Evolutionary conservation across 92 coral and sea anemone species (phyloP).

Genomic region (Parazoanthus swiftii): DNA sequence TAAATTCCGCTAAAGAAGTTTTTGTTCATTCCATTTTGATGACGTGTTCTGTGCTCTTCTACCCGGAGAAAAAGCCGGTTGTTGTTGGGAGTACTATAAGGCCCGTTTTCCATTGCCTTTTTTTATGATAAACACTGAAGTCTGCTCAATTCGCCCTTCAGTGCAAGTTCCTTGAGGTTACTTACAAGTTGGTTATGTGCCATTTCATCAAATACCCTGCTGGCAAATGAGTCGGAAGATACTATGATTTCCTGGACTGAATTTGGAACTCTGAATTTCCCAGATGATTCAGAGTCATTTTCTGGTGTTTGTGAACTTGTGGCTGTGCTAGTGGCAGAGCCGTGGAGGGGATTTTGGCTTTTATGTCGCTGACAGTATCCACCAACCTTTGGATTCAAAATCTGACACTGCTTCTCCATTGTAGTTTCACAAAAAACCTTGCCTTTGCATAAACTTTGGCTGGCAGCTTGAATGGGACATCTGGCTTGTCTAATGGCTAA

Average conservation of each 20-base stretch:
- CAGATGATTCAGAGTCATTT: background rate
- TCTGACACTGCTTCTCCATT: conserved; percentile 21
- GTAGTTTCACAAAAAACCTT: conserved; percentile 11
- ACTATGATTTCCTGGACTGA: background rate
- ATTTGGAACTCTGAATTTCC: too few relatives aligned
- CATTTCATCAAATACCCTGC: background rate
- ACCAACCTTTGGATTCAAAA: conserved; percentile 3
- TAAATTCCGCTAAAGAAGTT: too few relatives aligned
- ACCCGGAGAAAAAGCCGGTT: too few relatives aligned
- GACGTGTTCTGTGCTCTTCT: too few relatives aligned
- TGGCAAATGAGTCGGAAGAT: background rate
- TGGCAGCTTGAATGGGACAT: background rate
- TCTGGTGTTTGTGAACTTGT: background rate
- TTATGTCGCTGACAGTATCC: conserved; percentile 18
- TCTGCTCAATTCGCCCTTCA: conserved; percentile 6
- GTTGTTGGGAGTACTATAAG: conserved; percentile 26
- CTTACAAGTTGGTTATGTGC: background rate
- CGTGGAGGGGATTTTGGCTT: conserved; percentile 4
- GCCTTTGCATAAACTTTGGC: background rate
- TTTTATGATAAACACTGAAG: conserved; percentile 14
- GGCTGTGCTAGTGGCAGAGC: background rate
- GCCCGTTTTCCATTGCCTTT: conserved; percentile 17
- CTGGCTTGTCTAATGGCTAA: background rate
- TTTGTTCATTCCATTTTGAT: too few relatives aligned
- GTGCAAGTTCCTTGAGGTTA: conserved; percentile 26